Evolutionary conservation across 2,797 vertebrate genomes (phyloP).

Genomic region (Siniperca obscura): DNA sequence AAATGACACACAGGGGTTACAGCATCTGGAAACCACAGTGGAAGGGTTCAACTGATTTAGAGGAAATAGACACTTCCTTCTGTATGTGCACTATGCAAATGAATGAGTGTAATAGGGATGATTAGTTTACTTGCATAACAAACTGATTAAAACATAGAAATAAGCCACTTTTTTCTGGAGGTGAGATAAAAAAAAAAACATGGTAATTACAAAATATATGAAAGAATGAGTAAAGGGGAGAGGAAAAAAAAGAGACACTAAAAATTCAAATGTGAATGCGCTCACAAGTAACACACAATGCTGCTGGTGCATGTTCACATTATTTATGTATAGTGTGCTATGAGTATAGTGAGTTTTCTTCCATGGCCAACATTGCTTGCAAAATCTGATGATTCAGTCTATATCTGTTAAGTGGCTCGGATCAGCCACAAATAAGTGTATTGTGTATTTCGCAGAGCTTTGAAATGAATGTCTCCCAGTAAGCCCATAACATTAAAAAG

Average conservation of each 20-base stretch:
- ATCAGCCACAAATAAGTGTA: neutral
- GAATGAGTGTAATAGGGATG: neutral
- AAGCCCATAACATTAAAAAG: neutral
- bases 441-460: neutral
- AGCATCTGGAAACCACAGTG: constrained; percentile 56
- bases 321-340: neutral
- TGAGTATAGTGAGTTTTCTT: neutral
- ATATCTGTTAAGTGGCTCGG: neutral
- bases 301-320: neutral
- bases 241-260: constrained; percentile 7
- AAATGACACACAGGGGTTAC: constrained; percentile 64
- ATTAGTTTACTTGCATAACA: neutral
- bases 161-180: neutral
- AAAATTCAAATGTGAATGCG: neutral
- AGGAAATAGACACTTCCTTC: constrained; percentile 26
- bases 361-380: neutral
- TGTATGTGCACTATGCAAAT: neutral
- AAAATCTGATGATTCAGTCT: neutral
- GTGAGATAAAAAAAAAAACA: neutral
- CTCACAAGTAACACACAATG: neutral
- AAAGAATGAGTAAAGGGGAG: neutral
- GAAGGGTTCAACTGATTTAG: constrained; percentile 29
- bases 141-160: neutral
- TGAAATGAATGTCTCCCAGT: neutral
- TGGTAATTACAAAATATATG: neutral